Conservation (phyloP, 2,113 vertebrate genomes). For the Alexandromys fortis region DNA sequence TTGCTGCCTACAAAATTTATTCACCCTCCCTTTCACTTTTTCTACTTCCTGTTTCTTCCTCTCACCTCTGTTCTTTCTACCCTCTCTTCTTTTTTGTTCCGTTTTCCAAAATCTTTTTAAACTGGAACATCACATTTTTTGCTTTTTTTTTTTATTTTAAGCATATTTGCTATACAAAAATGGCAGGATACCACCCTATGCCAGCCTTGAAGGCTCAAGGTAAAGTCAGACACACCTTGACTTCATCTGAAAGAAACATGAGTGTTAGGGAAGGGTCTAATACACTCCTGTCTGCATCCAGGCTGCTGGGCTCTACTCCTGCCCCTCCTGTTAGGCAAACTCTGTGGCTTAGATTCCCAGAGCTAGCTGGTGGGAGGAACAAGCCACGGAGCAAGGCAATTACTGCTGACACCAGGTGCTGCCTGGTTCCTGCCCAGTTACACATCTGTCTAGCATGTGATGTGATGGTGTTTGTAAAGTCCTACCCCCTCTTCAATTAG, state of each 20-base stretch:
- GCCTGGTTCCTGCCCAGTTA: constrained; percentile 89
- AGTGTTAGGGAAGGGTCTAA: background rate
- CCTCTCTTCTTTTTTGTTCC: background rate
- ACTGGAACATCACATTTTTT: constrained; percentile 71
- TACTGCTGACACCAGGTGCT: constrained; percentile 91
- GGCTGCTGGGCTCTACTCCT: constrained; percentile 49
- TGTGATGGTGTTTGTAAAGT: constrained; percentile 92
- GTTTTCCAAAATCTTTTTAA: background rate
- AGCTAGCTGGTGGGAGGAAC: constrained; percentile 85
- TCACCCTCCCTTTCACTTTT: background rate
- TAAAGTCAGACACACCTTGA: constrained; percentile 63
- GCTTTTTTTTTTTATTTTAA: constrained; percentile 81
- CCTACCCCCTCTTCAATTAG: constrained; percentile 94
- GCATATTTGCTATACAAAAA: constrained; percentile 65
- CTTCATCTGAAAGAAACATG: constrained; percentile 46
- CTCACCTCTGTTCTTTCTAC: background rate
- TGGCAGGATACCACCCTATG: constrained; percentile 60
- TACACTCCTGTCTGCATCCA: constrained; percentile 69
- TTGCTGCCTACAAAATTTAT: background rate
- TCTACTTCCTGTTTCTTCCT: too few relatives aligned
- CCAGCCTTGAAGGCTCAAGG: constrained; percentile 52
- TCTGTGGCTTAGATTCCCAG: constrained; percentile 84
- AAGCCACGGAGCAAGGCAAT: constrained; percentile 88
- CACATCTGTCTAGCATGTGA: constrained; percentile 91
- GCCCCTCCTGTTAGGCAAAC: constrained; percentile 84